Base-by-base conservation (phyloP, 1,140 invertebrate genomes). In the Megalopta genalis region DNA sequence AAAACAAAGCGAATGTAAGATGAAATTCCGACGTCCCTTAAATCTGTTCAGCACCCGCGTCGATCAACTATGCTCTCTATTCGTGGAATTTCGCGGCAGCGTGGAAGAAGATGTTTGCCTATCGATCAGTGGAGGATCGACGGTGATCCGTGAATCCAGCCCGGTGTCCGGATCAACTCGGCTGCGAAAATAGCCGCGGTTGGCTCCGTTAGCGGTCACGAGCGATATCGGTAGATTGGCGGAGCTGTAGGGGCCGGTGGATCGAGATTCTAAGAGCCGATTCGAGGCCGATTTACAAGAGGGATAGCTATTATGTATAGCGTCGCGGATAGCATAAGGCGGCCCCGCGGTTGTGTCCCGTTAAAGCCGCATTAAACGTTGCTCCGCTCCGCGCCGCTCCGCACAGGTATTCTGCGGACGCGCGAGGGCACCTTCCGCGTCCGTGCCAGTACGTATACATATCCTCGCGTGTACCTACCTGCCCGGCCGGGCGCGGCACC, bases 171-270 rank as follows among this genome's bases (percentile, higher is more conserved):
- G 74, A 73, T 73, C 54, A 46, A 23, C 70, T 32, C 23, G 23
- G 54, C n/a, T 27, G n/a, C 70, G 57, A n/a, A n/a, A 46, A 60
- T 63, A 23, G 23, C 63, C 23, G 60, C 63, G 23, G 32, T 54
- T 54, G 67, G 70, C 80, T 27, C 76, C 76, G 81, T 83, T 84
- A 84, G 65, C 59, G 60, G 27, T 57, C 52, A 65, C 76, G 65
- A 62, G 66, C 82, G 77, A 84, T 84, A 84, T 84, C 82, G 76
- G n/a, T n/a, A 52, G 82, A 82, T 82, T 70, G 80, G 49, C n/a
- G 46, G 21, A 27, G 18, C 54, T n/a, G 49, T 18, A 16, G 21
- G 49, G 67, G 39, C 68, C 82, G n/a, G 68, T 72, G 18, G 54
- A 76, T 81, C 72, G 80, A 78, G 77, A 83, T 72, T 85, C 77